Conservation (phyloP, 53 echinoderm and acorn worm genomes). For the Antedon mediterranea region DNA sequence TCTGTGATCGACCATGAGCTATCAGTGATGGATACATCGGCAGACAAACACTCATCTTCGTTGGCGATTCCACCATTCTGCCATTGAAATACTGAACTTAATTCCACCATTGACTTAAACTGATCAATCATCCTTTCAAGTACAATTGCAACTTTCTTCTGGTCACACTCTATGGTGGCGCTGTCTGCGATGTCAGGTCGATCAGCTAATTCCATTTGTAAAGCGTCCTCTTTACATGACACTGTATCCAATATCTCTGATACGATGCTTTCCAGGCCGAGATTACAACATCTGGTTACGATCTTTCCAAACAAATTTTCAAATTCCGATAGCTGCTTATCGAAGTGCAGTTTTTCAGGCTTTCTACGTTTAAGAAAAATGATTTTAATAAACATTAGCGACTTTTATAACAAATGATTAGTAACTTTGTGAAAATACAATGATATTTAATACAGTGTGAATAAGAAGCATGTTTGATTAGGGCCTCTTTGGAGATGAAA, state of each 20-base stretch:
- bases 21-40: conserved; percentile 7
- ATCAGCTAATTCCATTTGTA: not conserved
- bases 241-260: not conserved
- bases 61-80: conserved; percentile 9
- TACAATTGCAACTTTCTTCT: conserved; percentile 30
- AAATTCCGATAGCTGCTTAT: not conserved
- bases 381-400: too few species aligned
- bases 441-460: too few species aligned
- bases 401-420: too few species aligned
- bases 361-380: not conserved
- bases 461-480: too few species aligned
- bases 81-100: conserved; percentile 37
- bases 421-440: too few species aligned
- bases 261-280: not conserved
- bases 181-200: not conserved
- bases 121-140: conserved; percentile 63
- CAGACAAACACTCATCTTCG: too few species aligned
- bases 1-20: not conserved
- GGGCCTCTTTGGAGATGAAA: too few species aligned
- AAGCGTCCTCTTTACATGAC: not conserved
- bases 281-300: not conserved
- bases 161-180: conserved; percentile 7
- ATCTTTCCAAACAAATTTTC: not conserved
- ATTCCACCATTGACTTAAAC: conserved; percentile 68
- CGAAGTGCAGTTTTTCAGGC: not conserved